phyloP scores from a whole-genome alignment of 2,888 invertebrate genomes.

The Tineola bisselliella region DNA sequence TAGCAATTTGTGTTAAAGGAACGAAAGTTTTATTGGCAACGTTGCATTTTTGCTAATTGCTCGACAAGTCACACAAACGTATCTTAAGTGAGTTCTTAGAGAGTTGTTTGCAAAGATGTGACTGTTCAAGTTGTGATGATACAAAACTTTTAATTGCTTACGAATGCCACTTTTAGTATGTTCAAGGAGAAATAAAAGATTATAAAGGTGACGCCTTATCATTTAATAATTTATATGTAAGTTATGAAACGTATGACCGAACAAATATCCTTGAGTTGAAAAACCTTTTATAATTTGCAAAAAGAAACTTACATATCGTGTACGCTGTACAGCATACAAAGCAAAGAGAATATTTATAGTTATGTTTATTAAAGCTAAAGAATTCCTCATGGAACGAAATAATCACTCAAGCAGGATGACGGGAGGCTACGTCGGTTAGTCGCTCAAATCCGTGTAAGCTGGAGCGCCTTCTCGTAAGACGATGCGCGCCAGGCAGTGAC shows the following conservation, averaged over 20 bases:
- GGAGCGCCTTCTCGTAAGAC: conserved; percentile 20
- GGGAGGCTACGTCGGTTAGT: conserved; percentile 22
- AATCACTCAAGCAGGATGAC: conserved; percentile 39
- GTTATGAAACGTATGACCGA: too few species aligned
- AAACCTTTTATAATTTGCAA: too few species aligned
- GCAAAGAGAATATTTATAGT: conserved; percentile 2
- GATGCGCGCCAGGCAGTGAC: conserved; percentile 27
- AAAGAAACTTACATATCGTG: too few species aligned
- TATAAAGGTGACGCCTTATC: not conserved
- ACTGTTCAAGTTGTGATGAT: conserved; percentile 54
- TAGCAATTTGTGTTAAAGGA: not conserved
- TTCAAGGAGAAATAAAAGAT: not conserved
- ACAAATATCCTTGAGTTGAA: too few species aligned
- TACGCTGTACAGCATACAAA: not conserved
- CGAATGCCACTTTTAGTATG: conserved; percentile 28
- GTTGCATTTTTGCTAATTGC: conserved; percentile 12
- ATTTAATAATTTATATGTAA: too few species aligned
- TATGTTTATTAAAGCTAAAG: conserved; percentile 12
- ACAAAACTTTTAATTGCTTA: conserved; percentile 59
- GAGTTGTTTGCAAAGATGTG: conserved; percentile 32
- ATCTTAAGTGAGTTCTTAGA: not conserved
- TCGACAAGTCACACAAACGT: conserved; percentile 1
- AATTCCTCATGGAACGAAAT: conserved; percentile 20
- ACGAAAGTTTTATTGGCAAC: conserved; percentile 10
- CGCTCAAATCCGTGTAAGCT: conserved; percentile 44